phyloP scores from a whole-genome alignment of 2,888 invertebrate species.

The Ophraella communa region DNA sequence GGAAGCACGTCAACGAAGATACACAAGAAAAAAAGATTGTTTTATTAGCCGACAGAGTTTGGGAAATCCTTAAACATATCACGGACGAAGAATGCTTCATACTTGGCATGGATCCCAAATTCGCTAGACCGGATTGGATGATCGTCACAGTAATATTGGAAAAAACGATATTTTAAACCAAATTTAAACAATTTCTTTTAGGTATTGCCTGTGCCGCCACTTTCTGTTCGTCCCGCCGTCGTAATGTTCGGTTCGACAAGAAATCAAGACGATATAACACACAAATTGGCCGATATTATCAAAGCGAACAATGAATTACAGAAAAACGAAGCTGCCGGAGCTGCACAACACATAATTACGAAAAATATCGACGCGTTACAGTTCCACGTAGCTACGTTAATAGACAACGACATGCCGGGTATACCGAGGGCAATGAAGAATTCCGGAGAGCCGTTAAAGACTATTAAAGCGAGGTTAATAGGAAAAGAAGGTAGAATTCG shows the following conservation, averaged over 20 bases:
- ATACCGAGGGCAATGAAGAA: conserved; percentile 98
- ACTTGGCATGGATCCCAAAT: conserved; percentile 94
- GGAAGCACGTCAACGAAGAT: conserved; percentile 99
- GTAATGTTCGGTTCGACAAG: conserved; percentile 99
- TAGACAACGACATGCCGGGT: conserved; percentile 99
- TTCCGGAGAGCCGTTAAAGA: conserved; percentile 97
- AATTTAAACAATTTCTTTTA: not conserved
- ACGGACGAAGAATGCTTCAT: conserved; percentile 96
- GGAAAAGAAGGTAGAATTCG: conserved; percentile 99
- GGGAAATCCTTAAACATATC: conserved; percentile 96
- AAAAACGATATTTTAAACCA: not conserved
- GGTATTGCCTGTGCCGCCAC: conserved; percentile 89
- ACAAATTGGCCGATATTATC: conserved; percentile 97
- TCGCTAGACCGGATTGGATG: conserved; percentile 99
- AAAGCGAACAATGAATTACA: conserved; percentile 96
- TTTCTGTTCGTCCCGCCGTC: conserved; percentile 95
- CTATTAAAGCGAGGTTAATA: conserved; percentile 93
- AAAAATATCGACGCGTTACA: conserved; percentile 98
- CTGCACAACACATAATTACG: conserved; percentile 94
- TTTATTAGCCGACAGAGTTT: conserved; percentile 93
- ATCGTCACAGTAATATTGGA: conserved; percentile 85
- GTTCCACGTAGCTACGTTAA: conserved; percentile 97
- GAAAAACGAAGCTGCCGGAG: conserved; percentile 95
- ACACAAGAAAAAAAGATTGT: conserved; percentile 95
- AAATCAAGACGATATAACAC: conserved; percentile 98